Conservation (phyloP, 2,797 vertebrate species). For the Sebastes glaucus region DNA sequence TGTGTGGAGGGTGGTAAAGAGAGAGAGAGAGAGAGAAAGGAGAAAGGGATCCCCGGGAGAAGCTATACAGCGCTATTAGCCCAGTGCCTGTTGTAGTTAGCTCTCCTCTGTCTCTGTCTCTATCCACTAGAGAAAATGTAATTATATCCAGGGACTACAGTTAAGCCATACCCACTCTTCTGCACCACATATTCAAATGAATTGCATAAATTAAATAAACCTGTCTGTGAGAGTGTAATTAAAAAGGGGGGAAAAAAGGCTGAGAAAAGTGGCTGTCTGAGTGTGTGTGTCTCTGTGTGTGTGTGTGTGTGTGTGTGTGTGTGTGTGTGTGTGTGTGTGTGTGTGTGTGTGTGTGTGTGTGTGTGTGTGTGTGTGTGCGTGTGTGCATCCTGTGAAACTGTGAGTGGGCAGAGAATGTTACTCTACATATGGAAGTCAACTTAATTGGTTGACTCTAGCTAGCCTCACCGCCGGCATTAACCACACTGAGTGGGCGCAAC, state of each 20-base stretch:
- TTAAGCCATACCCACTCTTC: constrained; percentile 32
- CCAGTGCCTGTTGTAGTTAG: constrained; percentile 20
- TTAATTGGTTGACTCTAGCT: constrained; percentile 62
- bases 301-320: not conserved
- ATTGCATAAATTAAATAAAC: constrained; percentile 65
- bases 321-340: not conserved
- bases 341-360: not conserved
- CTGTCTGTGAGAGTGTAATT: constrained; percentile 56
- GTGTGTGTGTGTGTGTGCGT: not conserved
- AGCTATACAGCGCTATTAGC: constrained; percentile 13
- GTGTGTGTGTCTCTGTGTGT: not conserved
- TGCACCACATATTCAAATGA: constrained; percentile 51
- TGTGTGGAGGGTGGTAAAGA: not conserved
- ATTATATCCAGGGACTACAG: constrained; percentile 48
- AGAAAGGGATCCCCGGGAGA: not conserved
- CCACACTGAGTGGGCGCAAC: constrained; percentile 19
- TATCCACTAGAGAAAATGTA: constrained; percentile 44
- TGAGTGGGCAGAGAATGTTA: constrained; percentile 43
- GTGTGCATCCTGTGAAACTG: not conserved
- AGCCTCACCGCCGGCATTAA: constrained; percentile 33
- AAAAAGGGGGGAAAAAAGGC: constrained; percentile 21
- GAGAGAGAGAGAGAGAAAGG: not conserved
- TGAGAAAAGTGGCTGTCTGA: not conserved
- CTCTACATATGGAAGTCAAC: constrained; percentile 42
- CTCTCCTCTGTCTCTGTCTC: constrained; percentile 28